Evolutionary conservation across 2,797 vertebrate genomes (phyloP), one percentile per base, ranked within the genome.

Genomic region (Mormyrus hasselquistii): DNA sequence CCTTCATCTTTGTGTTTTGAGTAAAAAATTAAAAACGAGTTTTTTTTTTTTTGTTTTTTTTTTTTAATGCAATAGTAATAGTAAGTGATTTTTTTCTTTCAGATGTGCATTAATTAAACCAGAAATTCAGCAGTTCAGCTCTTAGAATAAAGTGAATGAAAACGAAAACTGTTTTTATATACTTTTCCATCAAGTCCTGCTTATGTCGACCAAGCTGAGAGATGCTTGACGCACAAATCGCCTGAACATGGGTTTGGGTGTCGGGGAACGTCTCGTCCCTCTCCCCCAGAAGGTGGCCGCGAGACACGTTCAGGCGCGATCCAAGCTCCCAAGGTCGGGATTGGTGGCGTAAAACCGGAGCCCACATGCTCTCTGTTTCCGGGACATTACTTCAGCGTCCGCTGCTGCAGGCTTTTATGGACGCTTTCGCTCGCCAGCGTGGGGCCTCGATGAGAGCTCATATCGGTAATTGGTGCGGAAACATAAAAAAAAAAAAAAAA

Each of bases 381-480:
- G 73, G 73, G 38, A 44, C 73, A 41, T 79, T 79, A 79, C 73
- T 79, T 16, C 73, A 79, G 73, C 73, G 73, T 79, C 73, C 73
- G 38, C 73, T 8, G 16, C 73, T 19, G 16, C 16, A 0, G 73
- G 73, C 73, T 44, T 84, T 84, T 84, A 47, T 47, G 10, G 6
- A 84, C 19, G 44, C 82, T 22, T 6, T 22, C 47, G n/a, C 62
- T 69, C 57, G 57, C 86, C 22, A 87, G 50, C 1, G 1, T 14
- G 53, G 55, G 29, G 25, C 49, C 83, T 44, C 8, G 8, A n/a
- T 86, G 83, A 41, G 65, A 73, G n/a, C 41, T 65, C 83, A 55
- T 50, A 25, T 55, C 25, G 62, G 88, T 69, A 86, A 89, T 73
- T 53, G 59, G 83, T 86, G 83, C 62, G 83, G 88, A 86, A 69